Percentiles rank a stretch among this genome's conserved stretches.
Conservation (phyloP, 2,797 vertebrate species). For the Mus caroli region DNA sequence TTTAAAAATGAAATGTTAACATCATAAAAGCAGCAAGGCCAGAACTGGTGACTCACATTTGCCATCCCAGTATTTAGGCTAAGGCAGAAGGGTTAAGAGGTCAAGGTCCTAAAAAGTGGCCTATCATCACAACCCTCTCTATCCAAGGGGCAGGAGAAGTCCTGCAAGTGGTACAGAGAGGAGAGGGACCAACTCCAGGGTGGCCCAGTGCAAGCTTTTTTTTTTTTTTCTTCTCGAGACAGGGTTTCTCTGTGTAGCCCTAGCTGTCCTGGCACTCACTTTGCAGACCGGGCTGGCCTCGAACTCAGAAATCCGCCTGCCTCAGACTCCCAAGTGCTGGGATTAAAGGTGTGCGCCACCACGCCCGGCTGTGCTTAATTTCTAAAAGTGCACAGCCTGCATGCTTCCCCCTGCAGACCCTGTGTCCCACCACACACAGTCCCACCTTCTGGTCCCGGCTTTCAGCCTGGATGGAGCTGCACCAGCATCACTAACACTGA, state of each 20-base stretch:
- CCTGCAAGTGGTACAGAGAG: neutral
- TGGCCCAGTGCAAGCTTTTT: neutral
- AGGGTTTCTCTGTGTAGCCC: too few species aligned
- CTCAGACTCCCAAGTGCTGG: too few species aligned
- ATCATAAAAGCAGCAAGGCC: neutral
- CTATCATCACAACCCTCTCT: neutral
- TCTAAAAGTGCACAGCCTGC: neutral
- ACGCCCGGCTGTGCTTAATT: neutral
- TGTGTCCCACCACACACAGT: neutral
- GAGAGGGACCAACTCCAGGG: neutral
- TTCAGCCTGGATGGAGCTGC: neutral
- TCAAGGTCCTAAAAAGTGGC: neutral
- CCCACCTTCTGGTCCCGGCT: neutral
- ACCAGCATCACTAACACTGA: neutral
- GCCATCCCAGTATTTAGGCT: neutral
- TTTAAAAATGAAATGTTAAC: slow-evolving; percentile 6
- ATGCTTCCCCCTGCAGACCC: neutral
- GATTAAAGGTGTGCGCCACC: too few species aligned
- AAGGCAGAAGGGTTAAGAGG: neutral
- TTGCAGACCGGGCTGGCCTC: too few species aligned
- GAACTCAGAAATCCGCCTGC: too few species aligned
- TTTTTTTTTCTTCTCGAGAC: too few species aligned
- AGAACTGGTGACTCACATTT: neutral
- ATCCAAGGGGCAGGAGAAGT: neutral
- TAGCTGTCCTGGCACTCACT: too few species aligned